Evolutionary conservation across 2,113 vertebrate genomes (phyloP).

Genomic region (Peromyscus californicus): DNA sequence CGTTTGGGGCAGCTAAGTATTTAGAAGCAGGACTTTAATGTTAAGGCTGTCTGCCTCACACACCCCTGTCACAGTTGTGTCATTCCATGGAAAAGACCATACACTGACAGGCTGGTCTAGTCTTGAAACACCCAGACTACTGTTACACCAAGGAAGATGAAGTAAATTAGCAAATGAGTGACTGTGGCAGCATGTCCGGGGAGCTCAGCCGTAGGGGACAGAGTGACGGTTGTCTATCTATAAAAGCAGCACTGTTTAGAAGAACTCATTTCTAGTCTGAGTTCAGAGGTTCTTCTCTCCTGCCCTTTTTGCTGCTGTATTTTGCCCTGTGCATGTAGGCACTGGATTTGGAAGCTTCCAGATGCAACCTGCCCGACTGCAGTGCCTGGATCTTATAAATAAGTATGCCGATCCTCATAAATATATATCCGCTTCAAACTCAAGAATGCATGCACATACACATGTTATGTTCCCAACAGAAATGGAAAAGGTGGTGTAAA

Average conservation of each 20-base stretch:
- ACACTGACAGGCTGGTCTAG: background rate
- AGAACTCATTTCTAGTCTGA: constrained; percentile 20
- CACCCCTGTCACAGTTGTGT: background rate
- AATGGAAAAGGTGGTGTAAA: background rate
- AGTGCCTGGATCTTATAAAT: constrained; percentile 1
- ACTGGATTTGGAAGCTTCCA: background rate
- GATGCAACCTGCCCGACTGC: background rate
- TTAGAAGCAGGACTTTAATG: constrained; percentile 16
- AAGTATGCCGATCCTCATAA: background rate
- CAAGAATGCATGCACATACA: fast-evolving
- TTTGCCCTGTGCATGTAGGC: background rate
- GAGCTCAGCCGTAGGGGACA: background rate
- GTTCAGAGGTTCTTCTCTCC: constrained; percentile 7
- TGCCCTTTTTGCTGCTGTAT: background rate
- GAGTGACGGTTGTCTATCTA: background rate
- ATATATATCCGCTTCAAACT: background rate
- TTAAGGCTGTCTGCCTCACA: background rate
- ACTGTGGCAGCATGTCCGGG: background rate
- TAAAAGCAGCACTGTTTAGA: background rate
- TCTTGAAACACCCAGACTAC: background rate
- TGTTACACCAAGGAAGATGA: background rate
- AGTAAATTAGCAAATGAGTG: background rate
- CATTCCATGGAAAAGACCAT: background rate
- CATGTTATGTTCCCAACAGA: background rate
- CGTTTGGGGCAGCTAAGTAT: constrained; percentile 39